Evolutionary conservation across 2,113 vertebrate genomes (phyloP), one percentile per base, ranked within the genome.

Genomic region (Camelus dromedarius): DNA sequence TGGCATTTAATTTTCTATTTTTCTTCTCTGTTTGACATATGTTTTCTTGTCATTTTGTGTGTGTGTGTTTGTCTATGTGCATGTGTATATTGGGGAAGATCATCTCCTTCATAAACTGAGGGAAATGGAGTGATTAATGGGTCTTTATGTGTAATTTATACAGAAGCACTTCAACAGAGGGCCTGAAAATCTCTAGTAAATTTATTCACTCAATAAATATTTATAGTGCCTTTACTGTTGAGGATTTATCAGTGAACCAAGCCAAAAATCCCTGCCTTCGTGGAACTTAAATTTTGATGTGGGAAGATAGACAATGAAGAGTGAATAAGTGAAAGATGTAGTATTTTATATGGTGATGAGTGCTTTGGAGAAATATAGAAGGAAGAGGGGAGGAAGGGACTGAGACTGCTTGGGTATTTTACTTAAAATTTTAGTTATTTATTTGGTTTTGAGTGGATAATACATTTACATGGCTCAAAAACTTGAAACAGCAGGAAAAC

Each of bases 391-490:
- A 10, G 19, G 5, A n/a, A 69, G 60, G 8, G 54, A 42, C 38
- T 42, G 38, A 42, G 70, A 35, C 16, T 32, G 2, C 5, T 67
- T 81, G n/a, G 26, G 13, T 80, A 24, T 70, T 91, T 79, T 28
- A 38, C n/a, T 72, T 96, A 75, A 77, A 56, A 42, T 87, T 82
- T 79, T 84, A 91, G 30, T 81, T 69, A 18, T 67, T n/a, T 52
- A 8, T 16, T 77, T 56, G 32, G 35, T 56, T 79, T 16, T 56
- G 76, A 77, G 22, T 60, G 72, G 20, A 18, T 32, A 64, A 75
- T 50, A 13, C 8, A 80, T n/a, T 95, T 48, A 48, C 24, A 89
- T 81, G n/a, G 26, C 38, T 54, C 38, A 91, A 83, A 96, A 96
- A 70, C 28, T 95, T 58, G 91, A 91, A 96, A 83, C n/a, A 88